Base-by-base conservation (phyloP, 2,797 vertebrate species). In the Tadarida brasiliensis region DNA sequence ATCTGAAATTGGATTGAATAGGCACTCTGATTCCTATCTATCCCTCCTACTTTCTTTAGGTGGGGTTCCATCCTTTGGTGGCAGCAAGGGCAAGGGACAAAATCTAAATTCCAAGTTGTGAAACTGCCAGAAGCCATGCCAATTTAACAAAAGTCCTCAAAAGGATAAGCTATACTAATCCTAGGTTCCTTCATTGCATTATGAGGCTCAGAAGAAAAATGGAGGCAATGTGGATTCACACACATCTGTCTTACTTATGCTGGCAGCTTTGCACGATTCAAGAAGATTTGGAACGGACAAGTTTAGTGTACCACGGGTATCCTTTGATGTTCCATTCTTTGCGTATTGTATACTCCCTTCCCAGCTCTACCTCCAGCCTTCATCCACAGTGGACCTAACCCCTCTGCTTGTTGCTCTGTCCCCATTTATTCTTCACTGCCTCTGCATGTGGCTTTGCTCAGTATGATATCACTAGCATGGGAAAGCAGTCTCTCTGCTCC, bases 401-500 rank as follows among this genome's bases (percentile, higher is more conserved):
- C 91, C 87, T 96, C 95, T 97, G 96, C 67, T 95, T 92, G 54
- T 91, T 86, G 56, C 61, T 77, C 17, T 95, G 91, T 87, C 70
- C 77, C 94, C 39, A 14, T 80, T 95, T 95, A 59, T 89, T 86
- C 86, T 92, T 71, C 35, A 70, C 85, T 91, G 94, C 90, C 95
- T 93, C 94, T 74, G 83, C 83, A 1, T 95, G 94, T 65, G 93
- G 83, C 83, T 95, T 68, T 92, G 63, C 89, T 92, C 65, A 9
- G 12, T 80, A 30, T 87, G 89, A 83, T 90, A 87, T 74, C 80
- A 83, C 35, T 10, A 68, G 88, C 76, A 68, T 7, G 11, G 93
- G 83, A 89, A 94, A 84, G 47, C 95, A 92, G 70, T 65, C 81
- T 90, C 87, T 96, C 92, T 89, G 97, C 97, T 96, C 91, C 96